Conservation (phyloP, 2,797 vertebrate genomes). For the Esox masquinongy region DNA sequence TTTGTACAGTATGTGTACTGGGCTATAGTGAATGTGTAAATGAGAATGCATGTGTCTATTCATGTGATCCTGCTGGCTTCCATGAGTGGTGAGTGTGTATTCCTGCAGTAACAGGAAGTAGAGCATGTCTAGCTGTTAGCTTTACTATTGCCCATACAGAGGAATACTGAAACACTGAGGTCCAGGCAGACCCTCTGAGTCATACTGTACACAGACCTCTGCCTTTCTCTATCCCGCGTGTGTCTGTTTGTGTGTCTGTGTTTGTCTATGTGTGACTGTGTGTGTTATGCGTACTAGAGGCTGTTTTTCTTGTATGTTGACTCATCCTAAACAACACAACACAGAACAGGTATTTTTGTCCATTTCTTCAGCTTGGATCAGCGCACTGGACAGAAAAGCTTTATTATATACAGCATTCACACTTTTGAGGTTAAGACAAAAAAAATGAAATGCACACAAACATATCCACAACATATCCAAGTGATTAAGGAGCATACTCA, state of each 20-base stretch:
- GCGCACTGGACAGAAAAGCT: background rate
- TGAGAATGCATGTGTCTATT: too few species aligned
- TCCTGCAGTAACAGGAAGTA: too few species aligned
- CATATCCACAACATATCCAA: background rate
- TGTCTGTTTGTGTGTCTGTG: background rate
- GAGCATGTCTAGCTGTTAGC: background rate
- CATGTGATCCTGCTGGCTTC: too few species aligned
- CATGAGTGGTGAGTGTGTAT: too few species aligned
- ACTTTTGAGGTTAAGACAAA: background rate
- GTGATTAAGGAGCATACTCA: background rate
- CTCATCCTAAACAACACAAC: slow-evolving; percentile 43
- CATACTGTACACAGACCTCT: slow-evolving; percentile 53
- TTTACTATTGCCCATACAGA: slow-evolving; percentile 36
- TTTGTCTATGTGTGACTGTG: slow-evolving; percentile 1
- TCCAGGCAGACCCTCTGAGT: slow-evolving; percentile 71
- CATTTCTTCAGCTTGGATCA: background rate
- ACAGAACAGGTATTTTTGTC: background rate
- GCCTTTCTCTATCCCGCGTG: slow-evolving; percentile 21
- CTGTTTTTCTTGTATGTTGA: slow-evolving; percentile 33
- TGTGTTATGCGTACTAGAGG: slow-evolving; percentile 27
- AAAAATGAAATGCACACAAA: background rate
- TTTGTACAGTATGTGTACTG: too few species aligned
- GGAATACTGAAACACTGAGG: slow-evolving; percentile 60
- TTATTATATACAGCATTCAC: background rate
- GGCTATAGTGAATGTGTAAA: too few species aligned